Evolutionary conservation across 2,797 vertebrate genomes (phyloP).

Genomic region (Thunnus albacares): DNA sequence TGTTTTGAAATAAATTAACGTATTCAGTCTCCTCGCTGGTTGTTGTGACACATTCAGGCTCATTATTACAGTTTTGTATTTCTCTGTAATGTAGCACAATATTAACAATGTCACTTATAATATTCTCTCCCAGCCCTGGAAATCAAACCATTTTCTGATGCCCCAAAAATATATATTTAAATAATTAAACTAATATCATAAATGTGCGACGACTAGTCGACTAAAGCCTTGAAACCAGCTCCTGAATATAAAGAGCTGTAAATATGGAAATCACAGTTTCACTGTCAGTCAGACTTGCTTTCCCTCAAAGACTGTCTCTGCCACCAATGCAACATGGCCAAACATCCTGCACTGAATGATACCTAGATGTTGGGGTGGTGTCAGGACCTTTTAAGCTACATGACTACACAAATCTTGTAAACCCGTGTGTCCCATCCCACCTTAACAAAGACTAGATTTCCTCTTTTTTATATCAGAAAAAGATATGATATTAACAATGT

Average conservation of each 20-base stretch:
- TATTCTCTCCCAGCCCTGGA: no score
- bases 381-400: not conserved
- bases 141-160: no score
- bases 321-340: not conserved
- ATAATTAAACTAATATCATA: no score
- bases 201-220: no score
- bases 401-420: not conserved
- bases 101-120: no score
- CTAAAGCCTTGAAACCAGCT: not conserved
- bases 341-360: not conserved
- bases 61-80: no score
- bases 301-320: not conserved
- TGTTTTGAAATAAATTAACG: no score
- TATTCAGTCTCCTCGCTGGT: no score
- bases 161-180: no score
- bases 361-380: conserved; percentile 6
- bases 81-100: no score
- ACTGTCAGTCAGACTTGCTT: not conserved
- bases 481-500: not conserved
- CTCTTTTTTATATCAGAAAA: no score
- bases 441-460: not conserved
- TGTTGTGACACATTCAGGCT: no score
- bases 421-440: not conserved
- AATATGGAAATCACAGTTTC: not conserved
- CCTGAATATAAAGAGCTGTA: not conserved